Evolutionary conservation across 2,797 vertebrate genomes (phyloP).

Genomic region (Sebastes alutus): DNA sequence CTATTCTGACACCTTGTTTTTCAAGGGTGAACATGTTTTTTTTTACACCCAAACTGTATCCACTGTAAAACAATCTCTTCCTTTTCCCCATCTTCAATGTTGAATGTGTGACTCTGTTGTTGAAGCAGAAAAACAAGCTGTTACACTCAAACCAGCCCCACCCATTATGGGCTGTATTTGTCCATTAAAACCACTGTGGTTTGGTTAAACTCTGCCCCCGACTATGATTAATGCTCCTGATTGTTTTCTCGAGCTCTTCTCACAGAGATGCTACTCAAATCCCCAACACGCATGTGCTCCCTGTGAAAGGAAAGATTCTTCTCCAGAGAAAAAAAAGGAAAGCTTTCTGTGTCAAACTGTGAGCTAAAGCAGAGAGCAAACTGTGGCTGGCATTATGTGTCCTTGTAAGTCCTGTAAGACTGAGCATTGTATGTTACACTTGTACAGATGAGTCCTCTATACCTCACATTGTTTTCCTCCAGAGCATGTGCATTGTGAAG

Average conservation of each 20-base stretch:
- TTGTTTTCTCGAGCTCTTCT: background rate
- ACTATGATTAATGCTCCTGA: background rate
- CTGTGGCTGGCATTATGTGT: constrained; percentile 58
- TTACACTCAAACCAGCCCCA: constrained; percentile 16
- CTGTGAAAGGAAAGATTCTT: constrained; percentile 11
- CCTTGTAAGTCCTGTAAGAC: constrained; percentile 72
- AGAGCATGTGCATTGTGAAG: constrained; percentile 66
- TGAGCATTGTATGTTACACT: constrained; percentile 61
- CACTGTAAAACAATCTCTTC: constrained; percentile 44
- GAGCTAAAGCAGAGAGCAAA: constrained; percentile 22
- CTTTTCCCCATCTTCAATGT: background rate
- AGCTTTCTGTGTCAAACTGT: constrained; percentile 30
- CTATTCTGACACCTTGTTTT: constrained; percentile 28
- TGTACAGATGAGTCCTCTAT: constrained; percentile 72
- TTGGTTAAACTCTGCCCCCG: background rate
- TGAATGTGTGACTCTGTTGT: constrained; percentile 25
- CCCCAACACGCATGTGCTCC: background rate
- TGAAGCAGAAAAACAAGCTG: background rate
- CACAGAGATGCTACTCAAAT: background rate
- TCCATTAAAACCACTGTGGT: background rate
- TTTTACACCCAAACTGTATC: constrained; percentile 26
- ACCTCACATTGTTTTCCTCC: constrained; percentile 69
- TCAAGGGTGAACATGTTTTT: constrained; percentile 19
- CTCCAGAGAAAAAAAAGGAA: background rate
- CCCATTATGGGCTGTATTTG: background rate